phyloP scores from a whole-genome alignment of 2,888 invertebrate species.

The Nymphalis urticae region DNA sequence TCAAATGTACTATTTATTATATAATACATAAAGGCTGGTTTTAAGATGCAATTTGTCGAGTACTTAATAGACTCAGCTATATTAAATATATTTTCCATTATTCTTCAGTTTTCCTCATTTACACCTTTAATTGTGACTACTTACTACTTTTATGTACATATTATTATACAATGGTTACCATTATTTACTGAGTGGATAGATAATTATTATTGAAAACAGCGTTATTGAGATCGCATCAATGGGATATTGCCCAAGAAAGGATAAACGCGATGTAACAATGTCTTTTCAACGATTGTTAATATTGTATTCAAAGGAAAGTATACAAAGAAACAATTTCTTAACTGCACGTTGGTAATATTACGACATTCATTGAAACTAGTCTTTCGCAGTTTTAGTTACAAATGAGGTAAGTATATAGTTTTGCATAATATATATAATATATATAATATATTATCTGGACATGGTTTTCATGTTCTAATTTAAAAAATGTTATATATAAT shows the following conservation, averaged over 20 bases:
- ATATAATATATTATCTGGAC: not conserved
- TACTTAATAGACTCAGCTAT: too few species aligned
- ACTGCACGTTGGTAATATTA: not conserved
- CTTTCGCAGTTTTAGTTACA: not conserved
- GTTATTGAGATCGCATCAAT: slow-evolving; percentile 7
- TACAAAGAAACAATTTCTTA: slow-evolving; percentile 8
- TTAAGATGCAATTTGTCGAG: too few species aligned
- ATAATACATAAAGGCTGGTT: too few species aligned
- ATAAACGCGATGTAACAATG: slow-evolving; percentile 6
- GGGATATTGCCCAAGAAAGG: slow-evolving; percentile 7
- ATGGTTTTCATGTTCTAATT: not conserved
- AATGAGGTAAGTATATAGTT: not conserved
- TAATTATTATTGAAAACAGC: not conserved
- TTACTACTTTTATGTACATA: not conserved
- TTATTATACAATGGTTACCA: not conserved
- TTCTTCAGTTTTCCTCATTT: too few species aligned
- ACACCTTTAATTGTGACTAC: not conserved
- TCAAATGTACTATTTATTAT: too few species aligned
- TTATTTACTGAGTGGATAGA: not conserved
- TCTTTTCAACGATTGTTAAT: slow-evolving; percentile 6
- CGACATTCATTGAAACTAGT: not conserved
- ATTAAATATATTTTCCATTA: too few species aligned
- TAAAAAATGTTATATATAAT: too few species aligned
- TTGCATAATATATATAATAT: not conserved
- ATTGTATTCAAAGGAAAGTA: slow-evolving; percentile 10